Conservation (phyloP, 2,888 invertebrate genomes). For the Campaea margaritaria region DNA sequence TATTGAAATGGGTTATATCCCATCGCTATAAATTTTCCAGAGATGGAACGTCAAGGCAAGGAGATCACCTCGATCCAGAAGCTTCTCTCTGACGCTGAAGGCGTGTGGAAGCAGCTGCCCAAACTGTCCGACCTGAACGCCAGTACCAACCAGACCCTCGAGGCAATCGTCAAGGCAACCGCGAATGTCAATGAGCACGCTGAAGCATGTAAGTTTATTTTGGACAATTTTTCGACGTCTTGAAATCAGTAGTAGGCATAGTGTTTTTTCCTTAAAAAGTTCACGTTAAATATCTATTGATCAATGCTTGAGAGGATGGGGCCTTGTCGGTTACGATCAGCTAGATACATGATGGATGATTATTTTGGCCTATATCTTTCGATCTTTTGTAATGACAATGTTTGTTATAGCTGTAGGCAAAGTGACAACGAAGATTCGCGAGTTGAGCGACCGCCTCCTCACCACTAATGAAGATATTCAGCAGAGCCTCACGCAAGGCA, state of each 20-base stretch:
- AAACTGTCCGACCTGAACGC: constrained; percentile 81
- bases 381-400: no score
- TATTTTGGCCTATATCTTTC: no score
- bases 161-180: constrained; percentile 82
- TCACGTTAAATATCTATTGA: no score
- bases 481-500: constrained; percentile 84
- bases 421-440: constrained; percentile 81
- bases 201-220: constrained; percentile 72
- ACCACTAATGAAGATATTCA: constrained; percentile 85
- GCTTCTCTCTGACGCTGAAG: constrained; percentile 73
- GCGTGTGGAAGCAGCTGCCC: constrained; percentile 82
- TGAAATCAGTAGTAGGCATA: no score
- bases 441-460: constrained; percentile 77
- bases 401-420: constrained; percentile 68
- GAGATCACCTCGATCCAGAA: constrained; percentile 73
- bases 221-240: background rate
- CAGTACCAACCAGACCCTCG: constrained; percentile 87
- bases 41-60: constrained; percentile 77
- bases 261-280: no score
- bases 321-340: no score
- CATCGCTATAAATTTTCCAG: constrained; percentile 47
- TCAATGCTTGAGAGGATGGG: no score
- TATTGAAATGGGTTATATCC: no score
- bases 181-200: constrained; percentile 72
- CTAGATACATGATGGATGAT: no score